Evolutionary conservation across 2,888 invertebrate genomes (phyloP).

Genomic region (Pseudococcus longispinus): DNA sequence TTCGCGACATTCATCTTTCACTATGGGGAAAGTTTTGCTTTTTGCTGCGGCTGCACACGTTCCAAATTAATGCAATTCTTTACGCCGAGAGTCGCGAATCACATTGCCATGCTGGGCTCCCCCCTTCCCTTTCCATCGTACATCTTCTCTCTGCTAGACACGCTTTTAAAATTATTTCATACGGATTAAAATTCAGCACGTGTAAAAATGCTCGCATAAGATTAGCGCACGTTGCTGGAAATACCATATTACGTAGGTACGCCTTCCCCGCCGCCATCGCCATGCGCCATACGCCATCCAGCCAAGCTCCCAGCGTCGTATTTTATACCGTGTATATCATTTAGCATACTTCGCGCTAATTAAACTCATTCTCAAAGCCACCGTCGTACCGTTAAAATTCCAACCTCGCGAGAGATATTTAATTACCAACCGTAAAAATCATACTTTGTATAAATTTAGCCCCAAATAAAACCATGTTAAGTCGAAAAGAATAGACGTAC

Average conservation of each 20-base stretch:
- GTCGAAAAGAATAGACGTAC: not conserved
- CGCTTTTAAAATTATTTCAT: not conserved
- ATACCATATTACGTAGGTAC: not conserved
- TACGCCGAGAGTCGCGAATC: not conserved
- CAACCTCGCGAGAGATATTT: not conserved
- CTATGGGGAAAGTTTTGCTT: not conserved
- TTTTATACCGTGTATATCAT: not conserved
- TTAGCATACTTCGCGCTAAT: not conserved
- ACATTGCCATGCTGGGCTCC: not conserved
- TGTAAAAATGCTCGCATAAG: constrained; percentile 16
- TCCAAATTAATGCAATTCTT: not conserved
- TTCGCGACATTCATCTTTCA: constrained; percentile 41
- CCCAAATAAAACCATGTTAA: constrained; percentile 4
- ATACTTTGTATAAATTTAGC: not conserved
- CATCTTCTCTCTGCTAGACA: not conserved
- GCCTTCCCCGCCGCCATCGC: no score
- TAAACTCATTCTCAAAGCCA: not conserved
- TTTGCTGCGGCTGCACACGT: not conserved
- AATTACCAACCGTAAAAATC: not conserved
- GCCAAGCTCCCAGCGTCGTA: not conserved
- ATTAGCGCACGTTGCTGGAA: not conserved
- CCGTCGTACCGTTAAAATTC: not conserved
- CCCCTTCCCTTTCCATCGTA: not conserved
- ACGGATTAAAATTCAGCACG: constrained; percentile 9
- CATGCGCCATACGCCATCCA: not conserved